These are phyloP conservation scores for Zaprionus camerounensis DNA, from an alignment of 1,140 invertebrate genomes.

Conservation along the genomic window DNA sequence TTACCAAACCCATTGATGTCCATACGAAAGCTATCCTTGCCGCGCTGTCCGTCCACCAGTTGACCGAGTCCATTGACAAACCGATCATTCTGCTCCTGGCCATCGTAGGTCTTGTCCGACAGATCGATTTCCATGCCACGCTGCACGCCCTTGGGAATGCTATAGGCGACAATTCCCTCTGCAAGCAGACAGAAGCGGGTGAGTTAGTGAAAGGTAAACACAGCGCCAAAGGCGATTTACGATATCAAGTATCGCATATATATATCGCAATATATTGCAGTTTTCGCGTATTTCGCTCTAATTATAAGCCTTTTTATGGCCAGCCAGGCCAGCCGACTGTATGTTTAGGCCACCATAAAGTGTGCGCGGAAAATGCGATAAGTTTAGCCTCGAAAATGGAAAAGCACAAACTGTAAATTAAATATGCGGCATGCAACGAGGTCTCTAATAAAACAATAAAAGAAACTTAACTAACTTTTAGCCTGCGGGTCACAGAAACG, in stretches of 20 bases:
- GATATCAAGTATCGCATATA: conserved; percentile 20
- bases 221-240: conserved; percentile 38
- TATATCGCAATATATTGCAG: background rate
- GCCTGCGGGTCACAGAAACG: conserved; percentile 29
- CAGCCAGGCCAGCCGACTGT: background rate
- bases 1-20: conserved; percentile 89
- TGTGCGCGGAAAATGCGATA: conserved; percentile 22
- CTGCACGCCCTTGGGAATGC: conserved; percentile 92
- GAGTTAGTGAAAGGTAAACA: conserved; percentile 40
- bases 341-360: conserved; percentile 35
- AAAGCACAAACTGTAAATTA: conserved; percentile 37
- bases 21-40: conserved; percentile 92
- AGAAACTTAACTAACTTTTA: conserved; percentile 48
- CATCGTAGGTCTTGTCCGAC: conserved; percentile 96
- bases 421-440: conserved; percentile 41
- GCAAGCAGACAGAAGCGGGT: conserved; percentile 57
- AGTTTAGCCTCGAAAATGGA: conserved; percentile 19
- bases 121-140: conserved; percentile 94
- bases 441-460: conserved; percentile 60
- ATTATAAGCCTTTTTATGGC: conserved; percentile 43
- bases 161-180: conserved; percentile 93
- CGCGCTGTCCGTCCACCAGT: conserved; percentile 93
- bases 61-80: conserved; percentile 94
- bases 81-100: conserved; percentile 89
- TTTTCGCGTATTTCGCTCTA: conserved; percentile 25